Conservation (phyloP, 2,888 invertebrate species). For the Magallana nippona region DNA sequence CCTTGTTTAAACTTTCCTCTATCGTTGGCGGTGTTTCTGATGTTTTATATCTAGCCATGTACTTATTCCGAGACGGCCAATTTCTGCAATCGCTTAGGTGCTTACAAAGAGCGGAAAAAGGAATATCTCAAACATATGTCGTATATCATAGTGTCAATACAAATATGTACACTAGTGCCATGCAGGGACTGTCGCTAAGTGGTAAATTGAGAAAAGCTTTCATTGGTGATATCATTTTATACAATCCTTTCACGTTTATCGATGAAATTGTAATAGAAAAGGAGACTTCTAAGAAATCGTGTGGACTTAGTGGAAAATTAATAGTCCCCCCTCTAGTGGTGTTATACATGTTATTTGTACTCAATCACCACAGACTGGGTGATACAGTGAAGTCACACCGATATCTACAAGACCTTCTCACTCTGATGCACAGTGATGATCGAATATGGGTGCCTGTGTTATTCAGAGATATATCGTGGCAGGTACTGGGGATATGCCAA, state of each 20-base stretch:
- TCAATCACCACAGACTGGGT: slow-evolving; percentile 4
- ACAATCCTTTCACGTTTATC: background rate
- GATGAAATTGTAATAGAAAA: background rate
- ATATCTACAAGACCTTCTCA: background rate
- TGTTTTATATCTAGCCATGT: too few relatives aligned
- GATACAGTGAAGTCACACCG: background rate
- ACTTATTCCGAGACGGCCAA: too few relatives aligned
- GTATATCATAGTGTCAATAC: background rate
- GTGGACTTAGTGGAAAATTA: background rate
- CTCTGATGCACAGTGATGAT: background rate
- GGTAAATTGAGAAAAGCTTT: background rate
- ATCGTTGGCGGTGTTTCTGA: too few relatives aligned
- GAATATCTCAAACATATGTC: background rate
- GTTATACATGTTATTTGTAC: background rate
- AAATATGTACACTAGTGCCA: background rate
- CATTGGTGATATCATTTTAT: background rate
- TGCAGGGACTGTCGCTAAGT: background rate
- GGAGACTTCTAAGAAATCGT: background rate
- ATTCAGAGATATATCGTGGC: background rate
- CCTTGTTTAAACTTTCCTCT: too few relatives aligned
- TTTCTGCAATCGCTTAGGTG: too few relatives aligned
- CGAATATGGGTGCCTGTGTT: background rate
- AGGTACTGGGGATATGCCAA: background rate
- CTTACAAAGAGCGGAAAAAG: background rate
- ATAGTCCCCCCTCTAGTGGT: background rate